Conservation (phyloP, 2,888 invertebrate species). For the Corbicula japonica region DNA sequence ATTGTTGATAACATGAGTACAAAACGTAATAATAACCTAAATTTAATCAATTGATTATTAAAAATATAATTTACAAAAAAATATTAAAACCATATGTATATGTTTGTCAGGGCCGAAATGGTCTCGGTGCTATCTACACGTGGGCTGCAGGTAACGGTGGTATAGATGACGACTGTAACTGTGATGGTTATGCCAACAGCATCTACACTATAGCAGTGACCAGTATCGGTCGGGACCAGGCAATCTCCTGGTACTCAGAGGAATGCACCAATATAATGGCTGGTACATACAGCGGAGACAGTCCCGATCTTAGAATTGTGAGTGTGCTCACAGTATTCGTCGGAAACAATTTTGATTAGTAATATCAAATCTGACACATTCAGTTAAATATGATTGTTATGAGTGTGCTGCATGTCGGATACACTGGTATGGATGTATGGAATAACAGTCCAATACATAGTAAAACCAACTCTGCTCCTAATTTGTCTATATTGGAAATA, state of each 20-base stretch:
- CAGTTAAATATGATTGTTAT: background rate
- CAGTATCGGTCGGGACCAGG: constrained; percentile 47
- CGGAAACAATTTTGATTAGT: background rate
- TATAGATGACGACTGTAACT: constrained; percentile 52
- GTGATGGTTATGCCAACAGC: constrained; percentile 55
- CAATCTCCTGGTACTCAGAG: constrained; percentile 52
- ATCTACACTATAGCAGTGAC: constrained; percentile 61
- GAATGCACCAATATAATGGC: constrained; percentile 47
- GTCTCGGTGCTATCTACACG: constrained; percentile 55
- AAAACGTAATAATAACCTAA: too few species aligned
- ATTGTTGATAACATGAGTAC: too few species aligned
- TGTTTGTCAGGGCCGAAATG: constrained; percentile 54
- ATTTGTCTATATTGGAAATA: background rate
- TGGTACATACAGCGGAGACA: constrained; percentile 63
- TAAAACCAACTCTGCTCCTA: background rate
- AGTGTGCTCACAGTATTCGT: constrained; percentile 2
- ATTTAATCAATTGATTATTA: too few species aligned
- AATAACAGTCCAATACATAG: background rate
- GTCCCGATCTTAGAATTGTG: constrained; percentile 55
- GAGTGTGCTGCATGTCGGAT: background rate
- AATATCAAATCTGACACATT: background rate
- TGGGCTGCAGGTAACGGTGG: constrained; percentile 64
- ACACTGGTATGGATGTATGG: background rate
- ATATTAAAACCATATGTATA: too few species aligned
- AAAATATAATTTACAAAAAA: too few species aligned